A percentile compares a stretch with the other conserved stretches of the same genome.
phyloP scores from a whole-genome alignment of 2,888 invertebrate genomes.

The Laothoe populi region DNA sequence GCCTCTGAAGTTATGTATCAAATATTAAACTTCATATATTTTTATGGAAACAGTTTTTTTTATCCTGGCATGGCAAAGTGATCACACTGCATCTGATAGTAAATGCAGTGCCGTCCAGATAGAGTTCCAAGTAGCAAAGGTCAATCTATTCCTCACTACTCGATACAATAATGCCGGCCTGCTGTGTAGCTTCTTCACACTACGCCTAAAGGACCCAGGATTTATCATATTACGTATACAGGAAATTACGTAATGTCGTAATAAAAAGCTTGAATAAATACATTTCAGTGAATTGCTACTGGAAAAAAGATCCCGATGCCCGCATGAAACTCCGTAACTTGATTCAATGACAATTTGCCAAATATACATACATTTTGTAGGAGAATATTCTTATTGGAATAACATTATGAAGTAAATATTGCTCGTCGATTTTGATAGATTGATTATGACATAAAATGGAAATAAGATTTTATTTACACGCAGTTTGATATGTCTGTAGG shows the following conservation, averaged over 20 bases:
- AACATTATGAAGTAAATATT: slow-evolving; percentile 17
- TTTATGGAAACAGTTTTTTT: too few relatives aligned
- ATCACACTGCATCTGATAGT: too few relatives aligned
- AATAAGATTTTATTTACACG: neutral
- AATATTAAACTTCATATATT: too few relatives aligned
- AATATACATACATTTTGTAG: slow-evolving; percentile 9
- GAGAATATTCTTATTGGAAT: neutral
- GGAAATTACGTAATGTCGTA: slow-evolving; percentile 10
- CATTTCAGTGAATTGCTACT: slow-evolving; percentile 4
- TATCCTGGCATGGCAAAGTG: too few relatives aligned
- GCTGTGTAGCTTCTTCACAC: too few relatives aligned
- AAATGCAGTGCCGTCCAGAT: too few relatives aligned
- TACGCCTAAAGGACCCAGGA: neutral
- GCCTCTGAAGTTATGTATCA: too few relatives aligned
- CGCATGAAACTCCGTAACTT: neutral
- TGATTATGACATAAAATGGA: slow-evolving; percentile 8
- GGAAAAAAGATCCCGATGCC: slow-evolving; percentile 12
- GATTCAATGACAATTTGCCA: slow-evolving; percentile 14
- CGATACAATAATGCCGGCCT: neutral
- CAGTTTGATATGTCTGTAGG: neutral
- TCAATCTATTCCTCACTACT: too few relatives aligned
- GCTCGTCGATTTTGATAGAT: slow-evolving; percentile 2
- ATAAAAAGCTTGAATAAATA: slow-evolving; percentile 21
- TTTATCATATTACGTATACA: too few relatives aligned
- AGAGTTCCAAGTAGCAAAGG: too few relatives aligned